Evolutionary conservation across 2,888 invertebrate species (phyloP), one percentile per base, ranked within the genome.

Genomic region (Gisinianus flammeolus): DNA sequence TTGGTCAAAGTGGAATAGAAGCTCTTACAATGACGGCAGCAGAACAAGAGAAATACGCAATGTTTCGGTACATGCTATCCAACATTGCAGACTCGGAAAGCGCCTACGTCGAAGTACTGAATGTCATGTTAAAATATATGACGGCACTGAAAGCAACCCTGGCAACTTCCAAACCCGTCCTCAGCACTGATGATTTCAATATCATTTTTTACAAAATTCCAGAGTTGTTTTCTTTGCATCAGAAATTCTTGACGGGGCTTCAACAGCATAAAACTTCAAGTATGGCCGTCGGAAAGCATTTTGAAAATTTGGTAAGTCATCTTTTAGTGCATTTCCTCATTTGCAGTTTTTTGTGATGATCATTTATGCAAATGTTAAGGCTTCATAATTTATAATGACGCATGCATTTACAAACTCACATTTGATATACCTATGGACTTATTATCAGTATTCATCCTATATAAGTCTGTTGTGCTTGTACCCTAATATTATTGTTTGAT

Each of bases 171-270:
- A 95, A 95, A 87, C 95, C 95, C 67, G 94, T 97, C 80, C 93
- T 96, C 85, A 92, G 93, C 0, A 92, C 93, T 86, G 93, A 94
- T 81, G 96, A 97, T 87, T 93, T 95, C 86, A 93, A 93, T 83
- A 93, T 93, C 8, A 96, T 97, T 87, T 97, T 97, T 88, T 95
- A 94, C 87, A 95, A 95, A 88, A 95, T 97, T 87, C 94, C 95
- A 0, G 95, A 96, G 85, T 89, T 97, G 69, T 93, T 94, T 86
- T 90, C 91, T 70, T 89, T 94, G 76, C 97, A 97, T 87, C 91
- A 92, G 81, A 91, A 91, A 82, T 97, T 97, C 88, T 89, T 96
- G 64, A 91, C 93, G 79, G 92, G 93, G 64, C 89, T 97, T 1
- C 86, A 87, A 75, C 91, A 91, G 85, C 91, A 91, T 85, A 91